These are phyloP conservation scores for Myotis daubentonii DNA, from an alignment of 2,797 vertebrate genomes.

Conservation along the genomic window DNA sequence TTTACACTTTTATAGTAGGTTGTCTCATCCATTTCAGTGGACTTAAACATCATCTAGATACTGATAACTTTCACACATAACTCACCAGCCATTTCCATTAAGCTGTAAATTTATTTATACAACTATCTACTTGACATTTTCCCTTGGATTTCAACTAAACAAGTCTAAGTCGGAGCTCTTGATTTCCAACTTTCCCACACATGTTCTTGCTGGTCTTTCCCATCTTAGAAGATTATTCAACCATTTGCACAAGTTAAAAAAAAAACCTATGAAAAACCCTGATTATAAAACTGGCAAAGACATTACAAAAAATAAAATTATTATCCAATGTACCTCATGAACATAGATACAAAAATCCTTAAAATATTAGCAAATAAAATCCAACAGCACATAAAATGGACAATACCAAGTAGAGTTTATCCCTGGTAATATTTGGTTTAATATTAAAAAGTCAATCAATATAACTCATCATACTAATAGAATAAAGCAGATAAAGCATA, in stretches of 20 bases:
- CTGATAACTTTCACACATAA: not conserved
- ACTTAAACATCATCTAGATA: not conserved
- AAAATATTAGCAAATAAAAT: conserved; percentile 37
- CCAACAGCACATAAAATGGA: not conserved
- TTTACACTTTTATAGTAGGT: not conserved
- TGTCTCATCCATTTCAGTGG: not conserved
- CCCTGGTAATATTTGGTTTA: not conserved
- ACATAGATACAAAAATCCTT: not conserved
- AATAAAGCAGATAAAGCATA: not conserved
- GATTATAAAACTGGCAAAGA: not conserved
- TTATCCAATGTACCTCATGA: not conserved
- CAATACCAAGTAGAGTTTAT: not conserved
- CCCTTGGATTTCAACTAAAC: not conserved
- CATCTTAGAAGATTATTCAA: not conserved
- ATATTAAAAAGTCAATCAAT: not conserved
- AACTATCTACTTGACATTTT: not conserved
- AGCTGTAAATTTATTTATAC: conserved; percentile 4
- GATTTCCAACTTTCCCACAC: not conserved
- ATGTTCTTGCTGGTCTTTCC: not conserved
- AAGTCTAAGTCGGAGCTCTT: not conserved
- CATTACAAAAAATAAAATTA: conserved; percentile 12
- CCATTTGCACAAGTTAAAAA: not conserved
- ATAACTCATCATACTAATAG: not conserved
- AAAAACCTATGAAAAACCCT: not conserved
- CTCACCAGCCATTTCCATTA: not conserved